A percentile compares a stretch with the other conserved stretches of the same genome.
These are phyloP conservation scores for Misgurnus mizolepis DNA, from an alignment of 2,113 vertebrate genomes.

Conservation along the genomic window DNA sequence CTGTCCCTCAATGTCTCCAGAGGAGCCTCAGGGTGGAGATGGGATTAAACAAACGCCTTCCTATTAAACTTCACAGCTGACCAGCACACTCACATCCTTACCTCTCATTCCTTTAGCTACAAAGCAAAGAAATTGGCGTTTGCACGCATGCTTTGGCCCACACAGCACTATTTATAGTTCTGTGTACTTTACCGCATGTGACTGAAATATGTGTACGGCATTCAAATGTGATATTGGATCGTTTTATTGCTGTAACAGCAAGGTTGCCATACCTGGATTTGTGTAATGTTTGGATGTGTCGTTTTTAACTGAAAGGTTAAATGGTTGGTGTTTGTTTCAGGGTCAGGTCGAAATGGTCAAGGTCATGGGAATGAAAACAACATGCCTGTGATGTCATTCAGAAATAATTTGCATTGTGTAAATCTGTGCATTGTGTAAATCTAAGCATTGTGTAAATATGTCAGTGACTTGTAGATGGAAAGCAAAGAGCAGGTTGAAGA, in stretches of 20 bases:
- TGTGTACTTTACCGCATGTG: conserved; percentile 1
- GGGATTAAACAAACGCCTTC: conserved; percentile 27
- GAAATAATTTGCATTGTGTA: conserved; percentile 2
- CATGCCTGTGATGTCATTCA: neutral
- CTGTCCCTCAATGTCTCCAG: conserved; percentile 43
- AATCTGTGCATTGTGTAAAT: conserved; percentile 30
- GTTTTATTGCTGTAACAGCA: conserved; percentile 16
- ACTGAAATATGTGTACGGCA: conserved; percentile 10
- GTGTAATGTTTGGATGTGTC: neutral
- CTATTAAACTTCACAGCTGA: conserved; percentile 23
- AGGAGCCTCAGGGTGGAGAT: conserved; percentile 1
- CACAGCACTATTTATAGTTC: conserved; percentile 9
- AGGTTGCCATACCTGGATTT: neutral
- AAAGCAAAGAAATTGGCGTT: neutral
- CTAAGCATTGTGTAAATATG: conserved; percentile 3
- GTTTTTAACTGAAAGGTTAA: conserved; percentile 13
- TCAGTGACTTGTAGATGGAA: neutral
- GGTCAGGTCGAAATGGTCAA: conserved; percentile 22
- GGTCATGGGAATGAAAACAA: neutral
- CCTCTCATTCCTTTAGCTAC: neutral
- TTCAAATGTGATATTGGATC: neutral
- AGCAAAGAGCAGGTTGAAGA: neutral
- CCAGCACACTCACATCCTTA: neutral
- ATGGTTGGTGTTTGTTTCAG: conserved; percentile 2
- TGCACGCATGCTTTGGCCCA: conserved; percentile 21